These are phyloP conservation scores for Paraplagusia blochii DNA, from an alignment of 2,113 vertebrate species.

Conservation along the genomic window DNA sequence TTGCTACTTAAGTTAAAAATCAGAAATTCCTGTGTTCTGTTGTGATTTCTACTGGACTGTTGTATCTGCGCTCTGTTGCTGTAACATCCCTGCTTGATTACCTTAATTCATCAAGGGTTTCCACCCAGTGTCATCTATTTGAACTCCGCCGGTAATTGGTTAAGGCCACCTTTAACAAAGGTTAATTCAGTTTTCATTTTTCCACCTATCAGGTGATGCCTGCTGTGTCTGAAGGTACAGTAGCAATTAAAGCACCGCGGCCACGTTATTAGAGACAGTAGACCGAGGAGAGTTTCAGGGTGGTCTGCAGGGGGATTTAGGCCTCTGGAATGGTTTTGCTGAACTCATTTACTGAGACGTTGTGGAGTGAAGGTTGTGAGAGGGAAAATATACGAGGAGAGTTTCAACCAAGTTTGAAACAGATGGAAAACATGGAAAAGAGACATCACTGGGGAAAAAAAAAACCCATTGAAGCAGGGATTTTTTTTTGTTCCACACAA, in stretches of 20 bases:
- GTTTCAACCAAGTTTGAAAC: neutral
- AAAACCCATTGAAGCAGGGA: constrained; percentile 17
- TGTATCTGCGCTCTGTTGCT: constrained; percentile 11
- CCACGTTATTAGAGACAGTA: neutral
- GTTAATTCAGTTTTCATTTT: constrained; percentile 60
- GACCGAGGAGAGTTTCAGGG: neutral
- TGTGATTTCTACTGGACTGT: neutral
- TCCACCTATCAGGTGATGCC: constrained; percentile 31
- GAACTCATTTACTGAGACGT: constrained; percentile 2
- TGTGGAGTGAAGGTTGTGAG: neutral
- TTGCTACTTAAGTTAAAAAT: neutral
- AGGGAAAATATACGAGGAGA: neutral
- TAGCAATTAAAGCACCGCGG: constrained; percentile 9
- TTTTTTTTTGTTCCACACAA: constrained; percentile 16
- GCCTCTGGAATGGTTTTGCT: constrained; percentile 4
- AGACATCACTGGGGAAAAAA: constrained; percentile 4
- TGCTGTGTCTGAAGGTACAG: constrained; percentile 35
- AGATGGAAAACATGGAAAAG: neutral
- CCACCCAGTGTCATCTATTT: constrained; percentile 32
- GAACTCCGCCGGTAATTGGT: constrained; percentile 57
- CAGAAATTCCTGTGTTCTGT: too few species aligned
- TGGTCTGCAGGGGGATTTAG: constrained; percentile 21
- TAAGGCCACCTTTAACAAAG: constrained; percentile 52
- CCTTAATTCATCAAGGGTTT: constrained; percentile 29
- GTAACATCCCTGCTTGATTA: constrained; percentile 5